phyloP scores from a whole-genome alignment of 2,797 vertebrate species.

The Astyanax mexicanus region DNA sequence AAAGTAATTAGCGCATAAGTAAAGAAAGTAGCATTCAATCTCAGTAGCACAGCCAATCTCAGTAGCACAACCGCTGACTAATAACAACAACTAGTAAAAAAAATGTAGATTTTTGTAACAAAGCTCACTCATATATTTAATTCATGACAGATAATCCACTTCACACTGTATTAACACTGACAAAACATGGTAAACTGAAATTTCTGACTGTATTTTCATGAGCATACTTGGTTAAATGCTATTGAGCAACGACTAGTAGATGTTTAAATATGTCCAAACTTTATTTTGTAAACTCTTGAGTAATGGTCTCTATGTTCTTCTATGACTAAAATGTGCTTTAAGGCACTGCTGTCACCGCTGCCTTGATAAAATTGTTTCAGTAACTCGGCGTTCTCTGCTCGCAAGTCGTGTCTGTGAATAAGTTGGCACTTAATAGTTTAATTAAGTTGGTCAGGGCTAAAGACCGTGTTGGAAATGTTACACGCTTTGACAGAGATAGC shows the following conservation, averaged over 20 bases:
- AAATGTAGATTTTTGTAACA: too few species aligned
- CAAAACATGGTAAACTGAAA: too few species aligned
- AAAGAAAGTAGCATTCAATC: too few species aligned
- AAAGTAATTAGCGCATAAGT: too few species aligned
- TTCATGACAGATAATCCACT: too few species aligned
- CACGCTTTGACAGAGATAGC: constrained; percentile 27
- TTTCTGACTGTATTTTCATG: background rate
- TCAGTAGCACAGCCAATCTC: too few species aligned
- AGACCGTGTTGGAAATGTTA: constrained; percentile 3
- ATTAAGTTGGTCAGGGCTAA: constrained; percentile 14
- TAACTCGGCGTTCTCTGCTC: background rate
- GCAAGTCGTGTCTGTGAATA: constrained; percentile 16
- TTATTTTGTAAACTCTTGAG: background rate
- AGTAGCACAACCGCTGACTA: too few species aligned
- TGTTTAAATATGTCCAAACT: background rate
- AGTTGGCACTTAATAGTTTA: constrained; percentile 7
- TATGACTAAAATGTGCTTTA: background rate
- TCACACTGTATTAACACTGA: too few species aligned
- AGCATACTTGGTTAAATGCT: background rate
- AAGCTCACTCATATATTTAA: too few species aligned
- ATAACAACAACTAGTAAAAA: too few species aligned
- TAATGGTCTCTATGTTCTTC: background rate
- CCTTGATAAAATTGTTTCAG: constrained; percentile 11
- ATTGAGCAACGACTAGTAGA: background rate
- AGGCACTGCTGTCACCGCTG: constrained; percentile 5